Base-by-base conservation (phyloP, 2,113 vertebrate species). In the Rutilus rutilus region DNA sequence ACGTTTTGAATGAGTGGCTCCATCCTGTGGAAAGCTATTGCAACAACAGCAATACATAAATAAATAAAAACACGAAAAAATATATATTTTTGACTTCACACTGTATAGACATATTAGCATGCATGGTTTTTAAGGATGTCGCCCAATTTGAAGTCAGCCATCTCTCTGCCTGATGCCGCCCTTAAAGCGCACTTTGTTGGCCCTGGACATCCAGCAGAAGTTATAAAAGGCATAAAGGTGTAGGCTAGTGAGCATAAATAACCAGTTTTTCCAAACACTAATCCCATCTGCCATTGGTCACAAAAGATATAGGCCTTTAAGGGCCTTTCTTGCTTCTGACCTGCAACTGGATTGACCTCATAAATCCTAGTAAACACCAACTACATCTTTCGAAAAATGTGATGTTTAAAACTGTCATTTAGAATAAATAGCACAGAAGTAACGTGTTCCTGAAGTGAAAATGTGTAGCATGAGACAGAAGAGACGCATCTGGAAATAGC, bases 401-500 rank as follows among this genome's bases (percentile, higher is more conserved):
- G 5, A 42, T n/a, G 77, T 42, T 60, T 42, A 39, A 79, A 79
- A n/a, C 5, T 15, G 30, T 45, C 27, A 64, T 62, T 45, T 33
- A 3, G 14, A 27, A 57, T 54, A 36, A 69, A 60, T 42, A 54
- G n/a, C 33, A 39, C 77, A 39, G 33, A 78, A 39, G 33, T 60
- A 78, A 23, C 15, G 1, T 11, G 45, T 19, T 78, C 6, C 54
- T n/a, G 21, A 60, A 59, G 81, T 15, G 15, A 73, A 54, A 82
- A 19, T 67, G n/a, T 4, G 2, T 80, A 27, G 4, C 2, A 50
- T 6, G 62, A 21, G n/a, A 79, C 9, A 8, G 77, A 65, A 15
- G 65, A 65, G 15, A 27, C 8, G 6, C 81, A 83, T 88, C 78
- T 82, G 78, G 62, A 82, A 52, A 52, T 23, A 25, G 57, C 15